Evolutionary conservation across 2,797 vertebrate genomes (phyloP).

Genomic region (Gymnothorax reevesii): DNA sequence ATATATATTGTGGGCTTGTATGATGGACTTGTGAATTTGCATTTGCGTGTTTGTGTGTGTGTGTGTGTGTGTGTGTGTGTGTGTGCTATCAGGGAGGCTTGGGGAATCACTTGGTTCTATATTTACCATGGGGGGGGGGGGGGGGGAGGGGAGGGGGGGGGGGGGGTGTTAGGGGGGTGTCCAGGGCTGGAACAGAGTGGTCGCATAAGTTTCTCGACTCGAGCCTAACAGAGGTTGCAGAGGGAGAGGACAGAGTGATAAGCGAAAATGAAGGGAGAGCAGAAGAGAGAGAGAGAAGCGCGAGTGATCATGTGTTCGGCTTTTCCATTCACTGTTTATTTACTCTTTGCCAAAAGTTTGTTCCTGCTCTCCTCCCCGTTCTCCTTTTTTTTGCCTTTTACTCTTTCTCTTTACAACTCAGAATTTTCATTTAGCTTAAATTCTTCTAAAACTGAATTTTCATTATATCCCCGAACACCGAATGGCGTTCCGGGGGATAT

Average conservation of each 20-base stretch:
- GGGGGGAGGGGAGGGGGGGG: conserved; percentile 45
- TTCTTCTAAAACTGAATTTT: neutral
- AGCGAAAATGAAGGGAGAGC: neutral
- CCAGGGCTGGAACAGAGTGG: conserved; percentile 70
- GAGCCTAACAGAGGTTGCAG: conserved; percentile 59
- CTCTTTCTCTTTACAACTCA: conserved; percentile 40
- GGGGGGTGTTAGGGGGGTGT: conserved; percentile 32
- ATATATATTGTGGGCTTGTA: conserved; percentile 50
- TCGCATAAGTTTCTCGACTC: conserved; percentile 48
- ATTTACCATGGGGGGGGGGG: conserved; percentile 63
- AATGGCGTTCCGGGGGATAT: too few relatives aligned
- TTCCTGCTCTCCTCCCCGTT: conserved; percentile 32
- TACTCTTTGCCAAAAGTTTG: conserved; percentile 53
- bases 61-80: conserved; percentile 44
- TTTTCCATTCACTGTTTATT: conserved; percentile 59
- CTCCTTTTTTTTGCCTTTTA: conserved; percentile 37
- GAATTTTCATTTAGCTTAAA: neutral
- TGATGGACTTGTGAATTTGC: conserved; percentile 34
- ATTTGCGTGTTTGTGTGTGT: conserved; percentile 19
- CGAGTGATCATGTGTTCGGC: conserved; percentile 60
- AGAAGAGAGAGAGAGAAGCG: neutral
- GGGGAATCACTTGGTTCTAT: conserved; percentile 71
- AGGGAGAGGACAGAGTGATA: conserved; percentile 48
- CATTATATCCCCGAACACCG: too few relatives aligned
- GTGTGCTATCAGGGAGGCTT: conserved; percentile 49